Evolutionary conservation across 2,113 vertebrate genomes (phyloP).

Genomic region (Limnothrissa miodon): DNA sequence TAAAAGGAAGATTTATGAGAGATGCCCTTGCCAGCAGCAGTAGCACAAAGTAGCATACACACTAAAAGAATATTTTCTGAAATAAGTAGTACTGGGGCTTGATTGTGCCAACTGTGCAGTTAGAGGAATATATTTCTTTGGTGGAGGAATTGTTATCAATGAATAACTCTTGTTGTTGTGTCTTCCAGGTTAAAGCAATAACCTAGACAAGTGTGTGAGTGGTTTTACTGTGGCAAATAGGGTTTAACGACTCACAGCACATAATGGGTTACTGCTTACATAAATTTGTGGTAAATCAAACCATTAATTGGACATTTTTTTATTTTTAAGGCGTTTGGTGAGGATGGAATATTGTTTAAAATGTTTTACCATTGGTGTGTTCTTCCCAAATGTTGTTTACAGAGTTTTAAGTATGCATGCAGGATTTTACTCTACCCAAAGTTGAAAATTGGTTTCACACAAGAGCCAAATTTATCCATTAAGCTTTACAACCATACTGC

Average conservation of each 20-base stretch:
- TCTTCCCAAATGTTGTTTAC: background rate
- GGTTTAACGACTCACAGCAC: too few species aligned
- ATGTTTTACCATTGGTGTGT: background rate
- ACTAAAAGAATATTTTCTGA: background rate
- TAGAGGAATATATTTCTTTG: too few species aligned
- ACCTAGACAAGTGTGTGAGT: too few species aligned
- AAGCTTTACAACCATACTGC: background rate
- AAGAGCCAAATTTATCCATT: background rate
- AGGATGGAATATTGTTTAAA: background rate
- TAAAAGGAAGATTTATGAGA: background rate
- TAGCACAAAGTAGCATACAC: background rate
- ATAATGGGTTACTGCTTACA: too few species aligned
- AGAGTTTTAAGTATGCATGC: background rate
- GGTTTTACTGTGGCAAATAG: too few species aligned
- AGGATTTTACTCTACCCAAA: background rate
- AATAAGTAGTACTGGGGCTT: too few species aligned
- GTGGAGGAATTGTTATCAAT: too few species aligned
- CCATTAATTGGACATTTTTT: background rate
- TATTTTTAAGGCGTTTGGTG: too few species aligned
- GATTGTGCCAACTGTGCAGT: too few species aligned
- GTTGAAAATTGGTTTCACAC: background rate
- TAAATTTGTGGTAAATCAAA: background rate
- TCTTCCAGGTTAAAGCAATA: too few species aligned
- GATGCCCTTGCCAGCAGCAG: background rate
- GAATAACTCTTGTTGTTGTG: too few species aligned